phyloP scores from a whole-genome alignment of 53 echinoderm and acorn worm species.

The Arbacia lixula region DNA sequence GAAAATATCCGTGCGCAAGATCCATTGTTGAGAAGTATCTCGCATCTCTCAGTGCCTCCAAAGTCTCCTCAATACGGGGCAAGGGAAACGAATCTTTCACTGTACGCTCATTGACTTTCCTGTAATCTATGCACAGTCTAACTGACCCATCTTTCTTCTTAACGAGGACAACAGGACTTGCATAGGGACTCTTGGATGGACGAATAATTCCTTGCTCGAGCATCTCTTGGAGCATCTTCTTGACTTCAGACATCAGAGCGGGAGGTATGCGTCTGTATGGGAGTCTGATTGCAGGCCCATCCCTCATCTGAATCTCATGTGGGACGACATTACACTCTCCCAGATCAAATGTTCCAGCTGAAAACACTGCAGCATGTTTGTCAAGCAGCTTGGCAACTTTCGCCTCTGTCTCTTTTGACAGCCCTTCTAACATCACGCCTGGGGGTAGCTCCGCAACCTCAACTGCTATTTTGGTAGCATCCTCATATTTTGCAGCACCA shows the following conservation, averaged over 20 bases:
- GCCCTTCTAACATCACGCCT: neutral
- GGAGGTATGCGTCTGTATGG: constrained; percentile 26
- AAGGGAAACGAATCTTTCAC: constrained; percentile 33
- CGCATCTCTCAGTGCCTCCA: constrained; percentile 2
- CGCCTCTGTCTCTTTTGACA: neutral
- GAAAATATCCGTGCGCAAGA: constrained; percentile 64
- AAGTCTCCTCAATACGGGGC: constrained; percentile 22
- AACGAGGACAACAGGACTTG: too few species aligned
- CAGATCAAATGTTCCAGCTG: constrained; percentile 8
- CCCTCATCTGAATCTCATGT: constrained; percentile 9
- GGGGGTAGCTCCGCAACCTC: neutral
- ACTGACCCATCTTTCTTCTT: constrained; percentile 32
- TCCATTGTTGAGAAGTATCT: constrained; percentile 38
- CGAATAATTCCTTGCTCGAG: constrained; percentile 16
- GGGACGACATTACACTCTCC: constrained; percentile 20
- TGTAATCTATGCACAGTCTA: constrained; percentile 33
- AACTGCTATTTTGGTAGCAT: neutral
- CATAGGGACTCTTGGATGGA: constrained; percentile 22
- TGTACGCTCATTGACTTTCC: constrained; percentile 23
- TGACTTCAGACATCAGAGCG: constrained; percentile 13
- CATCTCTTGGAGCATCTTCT: constrained; percentile 27
- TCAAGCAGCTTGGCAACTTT: neutral
- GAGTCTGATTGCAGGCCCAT: neutral
- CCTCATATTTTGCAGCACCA: neutral
- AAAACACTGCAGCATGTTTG: constrained; percentile 22